A percentile compares a stretch with the other conserved stretches of the same genome.
These are phyloP conservation scores for Capromys pilorides DNA, from an alignment of 2,797 vertebrate species.

Conservation along the genomic window DNA sequence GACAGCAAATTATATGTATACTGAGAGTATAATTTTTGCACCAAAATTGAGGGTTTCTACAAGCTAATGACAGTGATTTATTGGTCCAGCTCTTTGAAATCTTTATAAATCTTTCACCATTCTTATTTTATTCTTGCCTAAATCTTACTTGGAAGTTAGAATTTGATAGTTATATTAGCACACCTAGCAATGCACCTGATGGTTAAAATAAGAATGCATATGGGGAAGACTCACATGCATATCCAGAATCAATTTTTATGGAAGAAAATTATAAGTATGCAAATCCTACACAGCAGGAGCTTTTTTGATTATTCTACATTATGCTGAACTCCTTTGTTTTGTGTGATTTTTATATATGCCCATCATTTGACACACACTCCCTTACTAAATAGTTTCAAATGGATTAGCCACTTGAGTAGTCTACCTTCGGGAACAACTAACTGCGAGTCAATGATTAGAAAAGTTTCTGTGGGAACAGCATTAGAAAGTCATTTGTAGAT, in stretches of 20 bases:
- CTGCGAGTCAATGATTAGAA: not conserved
- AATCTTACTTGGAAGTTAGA: not conserved
- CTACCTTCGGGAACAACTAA: not conserved
- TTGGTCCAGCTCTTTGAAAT: not conserved
- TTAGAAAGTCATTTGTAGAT: not conserved
- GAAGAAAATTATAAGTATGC: not conserved
- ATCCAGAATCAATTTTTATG: not conserved
- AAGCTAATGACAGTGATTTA: not conserved
- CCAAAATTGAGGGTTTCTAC: not conserved
- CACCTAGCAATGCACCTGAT: not conserved
- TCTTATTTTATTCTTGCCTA: not conserved
- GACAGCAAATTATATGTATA: not conserved
- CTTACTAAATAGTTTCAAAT: conserved; percentile 1
- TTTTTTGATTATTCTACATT: not conserved
- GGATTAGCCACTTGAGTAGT: not conserved
- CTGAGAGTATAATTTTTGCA: not conserved
- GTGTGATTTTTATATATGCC: not conserved
- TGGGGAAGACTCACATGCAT: not conserved
- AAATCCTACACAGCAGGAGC: not conserved
- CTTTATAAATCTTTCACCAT: not conserved
- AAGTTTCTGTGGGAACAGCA: not conserved
- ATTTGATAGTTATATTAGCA: not conserved
- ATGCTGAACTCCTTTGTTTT: not conserved
- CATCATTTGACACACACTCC: not conserved
- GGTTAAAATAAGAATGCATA: not conserved